These are phyloP conservation scores for Rhinatrema bivittatum DNA, from an alignment of 2,797 vertebrate genomes.

Conservation along the genomic window DNA sequence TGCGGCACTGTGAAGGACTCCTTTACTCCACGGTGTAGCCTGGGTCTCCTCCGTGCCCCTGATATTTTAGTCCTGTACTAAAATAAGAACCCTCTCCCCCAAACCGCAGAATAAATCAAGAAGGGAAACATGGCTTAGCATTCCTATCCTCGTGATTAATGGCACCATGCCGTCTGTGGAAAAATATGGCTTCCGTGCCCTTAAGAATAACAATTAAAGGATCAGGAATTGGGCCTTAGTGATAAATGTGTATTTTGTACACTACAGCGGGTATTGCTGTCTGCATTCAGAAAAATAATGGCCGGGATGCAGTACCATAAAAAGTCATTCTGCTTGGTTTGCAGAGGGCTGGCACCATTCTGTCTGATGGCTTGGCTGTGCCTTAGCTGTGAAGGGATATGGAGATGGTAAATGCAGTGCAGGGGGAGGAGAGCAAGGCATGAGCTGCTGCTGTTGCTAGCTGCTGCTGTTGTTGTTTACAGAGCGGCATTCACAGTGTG, in stretches of 20 bases:
- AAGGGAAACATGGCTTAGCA: slow-evolving; percentile 48
- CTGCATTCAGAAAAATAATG: slow-evolving; percentile 31
- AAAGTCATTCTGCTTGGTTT: slow-evolving; percentile 28
- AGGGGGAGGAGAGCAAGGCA: slow-evolving; percentile 31
- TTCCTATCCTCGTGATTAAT: slow-evolving; percentile 46
- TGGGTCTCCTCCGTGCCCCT: no score
- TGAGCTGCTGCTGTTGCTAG: slow-evolving; percentile 23
- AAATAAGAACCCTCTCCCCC: slow-evolving; percentile 23
- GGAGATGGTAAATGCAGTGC: slow-evolving; percentile 37
- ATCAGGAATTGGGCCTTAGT: slow-evolving; percentile 36
- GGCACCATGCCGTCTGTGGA: slow-evolving; percentile 45
- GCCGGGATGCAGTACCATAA: slow-evolving; percentile 34
- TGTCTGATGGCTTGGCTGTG: slow-evolving; percentile 33
- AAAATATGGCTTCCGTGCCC: slow-evolving; percentile 42
- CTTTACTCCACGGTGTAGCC: no score
- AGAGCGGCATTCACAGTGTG: slow-evolving; percentile 28
- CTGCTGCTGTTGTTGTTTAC: slow-evolving; percentile 47
- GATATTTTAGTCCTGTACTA: no score
- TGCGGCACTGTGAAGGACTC: no score
- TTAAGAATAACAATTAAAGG: slow-evolving; percentile 48
- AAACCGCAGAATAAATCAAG: slow-evolving; percentile 7
- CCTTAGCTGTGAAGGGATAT: no score
- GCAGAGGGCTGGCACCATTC: slow-evolving; percentile 24
- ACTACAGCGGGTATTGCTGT: slow-evolving; percentile 20
- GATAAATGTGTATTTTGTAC: slow-evolving; percentile 37